Evolutionary conservation across 2,113 vertebrate species (phyloP).

Genomic region (Piprites chloris): DNA sequence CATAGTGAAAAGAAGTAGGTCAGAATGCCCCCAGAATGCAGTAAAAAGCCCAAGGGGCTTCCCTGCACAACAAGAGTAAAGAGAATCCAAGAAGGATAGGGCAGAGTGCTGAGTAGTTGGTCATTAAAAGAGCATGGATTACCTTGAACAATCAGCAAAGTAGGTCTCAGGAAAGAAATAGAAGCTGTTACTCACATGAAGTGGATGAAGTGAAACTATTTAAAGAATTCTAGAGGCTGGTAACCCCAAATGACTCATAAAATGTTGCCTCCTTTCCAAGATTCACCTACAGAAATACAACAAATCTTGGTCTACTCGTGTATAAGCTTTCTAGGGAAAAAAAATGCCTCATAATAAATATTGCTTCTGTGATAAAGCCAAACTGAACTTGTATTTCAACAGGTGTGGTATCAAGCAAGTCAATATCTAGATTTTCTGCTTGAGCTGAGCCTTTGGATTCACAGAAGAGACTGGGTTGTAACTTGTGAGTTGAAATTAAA

Average conservation of each 20-base stretch:
- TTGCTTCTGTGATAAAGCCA: not conserved
- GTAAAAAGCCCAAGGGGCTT: not conserved
- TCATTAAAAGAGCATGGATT: not conserved
- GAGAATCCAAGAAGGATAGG: not conserved
- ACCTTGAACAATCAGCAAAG: not conserved
- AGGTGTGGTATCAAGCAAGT: not conserved
- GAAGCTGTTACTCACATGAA: not conserved
- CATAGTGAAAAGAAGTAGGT: not conserved
- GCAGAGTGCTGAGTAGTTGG: not conserved
- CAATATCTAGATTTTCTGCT: not conserved
- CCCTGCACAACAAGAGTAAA: not conserved
- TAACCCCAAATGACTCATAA: not conserved
- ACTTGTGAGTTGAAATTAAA: not conserved
- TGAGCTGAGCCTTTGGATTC: not conserved
- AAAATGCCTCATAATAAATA: not conserved
- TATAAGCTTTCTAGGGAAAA: not conserved
- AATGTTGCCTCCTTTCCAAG: not conserved
- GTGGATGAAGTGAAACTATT: not conserved
- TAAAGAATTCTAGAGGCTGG: not conserved
- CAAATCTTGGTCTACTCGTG: accelerated
- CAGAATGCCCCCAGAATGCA: not conserved
- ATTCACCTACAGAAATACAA: not conserved
- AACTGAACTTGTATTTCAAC: not conserved
- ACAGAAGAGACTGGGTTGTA: not conserved
- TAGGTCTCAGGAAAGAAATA: not conserved